phyloP scores from a whole-genome alignment of 2,797 vertebrate genomes.

The Diplodus puntazzo region DNA sequence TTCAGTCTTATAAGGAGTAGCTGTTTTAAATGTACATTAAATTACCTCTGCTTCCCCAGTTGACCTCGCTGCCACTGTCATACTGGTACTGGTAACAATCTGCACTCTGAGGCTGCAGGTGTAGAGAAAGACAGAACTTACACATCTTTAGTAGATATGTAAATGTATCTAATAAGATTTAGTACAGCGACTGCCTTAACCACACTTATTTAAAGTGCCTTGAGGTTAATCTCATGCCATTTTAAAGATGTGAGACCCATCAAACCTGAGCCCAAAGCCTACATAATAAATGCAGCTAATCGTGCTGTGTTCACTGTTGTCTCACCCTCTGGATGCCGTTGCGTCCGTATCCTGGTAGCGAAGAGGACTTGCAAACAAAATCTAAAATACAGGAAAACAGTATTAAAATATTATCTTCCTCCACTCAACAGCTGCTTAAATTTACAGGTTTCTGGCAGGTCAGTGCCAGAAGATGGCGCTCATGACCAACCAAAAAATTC shows the following conservation, averaged over 20 bases:
- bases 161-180: not conserved
- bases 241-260: not conserved
- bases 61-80: slow-evolving; percentile 91
- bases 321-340: slow-evolving; percentile 95
- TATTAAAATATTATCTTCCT: not conserved
- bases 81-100: slow-evolving; percentile 94
- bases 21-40: slow-evolving; percentile 39
- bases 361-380: slow-evolving; percentile 93
- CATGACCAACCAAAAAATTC: slow-evolving; percentile 22
- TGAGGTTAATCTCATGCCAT: not conserved
- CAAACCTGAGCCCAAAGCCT: not conserved
- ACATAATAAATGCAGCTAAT: not conserved
- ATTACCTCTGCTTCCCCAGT: slow-evolving; percentile 95
- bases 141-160: not conserved
- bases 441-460: not conserved
- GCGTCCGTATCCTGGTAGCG: slow-evolving; percentile 93
- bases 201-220: not conserved
- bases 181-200: not conserved
- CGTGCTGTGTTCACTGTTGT: not conserved
- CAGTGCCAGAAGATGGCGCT: slow-evolving; percentile 75
- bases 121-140: slow-evolving; percentile 13
- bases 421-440: not conserved
- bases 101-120: slow-evolving; percentile 91
- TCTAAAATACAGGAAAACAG: slow-evolving; percentile 81
- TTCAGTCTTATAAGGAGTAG: slow-evolving; percentile 16